phyloP scores from a whole-genome alignment of 2,113 vertebrate species.

The Spermophilus dauricus region DNA sequence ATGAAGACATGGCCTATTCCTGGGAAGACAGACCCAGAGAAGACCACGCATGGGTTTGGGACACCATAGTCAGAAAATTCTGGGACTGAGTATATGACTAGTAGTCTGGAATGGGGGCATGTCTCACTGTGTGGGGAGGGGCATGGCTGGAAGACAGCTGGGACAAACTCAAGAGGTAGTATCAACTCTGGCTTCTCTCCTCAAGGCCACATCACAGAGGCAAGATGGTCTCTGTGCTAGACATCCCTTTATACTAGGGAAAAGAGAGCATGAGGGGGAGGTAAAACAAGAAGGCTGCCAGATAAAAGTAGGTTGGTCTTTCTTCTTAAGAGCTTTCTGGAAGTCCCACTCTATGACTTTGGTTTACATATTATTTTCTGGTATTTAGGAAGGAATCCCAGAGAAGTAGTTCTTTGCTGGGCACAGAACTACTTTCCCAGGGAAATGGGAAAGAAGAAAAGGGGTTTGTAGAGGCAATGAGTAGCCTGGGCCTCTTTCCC shows the following conservation, averaged over 20 bases:
- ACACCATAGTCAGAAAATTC: not conserved
- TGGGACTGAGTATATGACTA: not conserved
- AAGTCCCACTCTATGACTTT: not conserved
- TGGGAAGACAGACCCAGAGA: not conserved
- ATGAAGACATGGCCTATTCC: too few species aligned
- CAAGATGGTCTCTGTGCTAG: not conserved
- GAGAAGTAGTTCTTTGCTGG: not conserved
- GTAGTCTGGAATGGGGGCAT: not conserved
- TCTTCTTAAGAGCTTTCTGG: not conserved
- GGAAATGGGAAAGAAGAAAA: not conserved
- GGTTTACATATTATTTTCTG: not conserved
- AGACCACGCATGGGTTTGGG: not conserved
- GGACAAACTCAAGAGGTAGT: not conserved
- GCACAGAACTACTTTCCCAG: not conserved
- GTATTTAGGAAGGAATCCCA: not conserved
- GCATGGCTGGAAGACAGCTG: not conserved
- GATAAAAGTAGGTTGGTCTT: not conserved
- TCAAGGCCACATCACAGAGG: not conserved
- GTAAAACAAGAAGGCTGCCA: too few species aligned
- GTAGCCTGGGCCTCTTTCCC: not conserved
- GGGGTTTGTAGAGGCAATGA: not conserved
- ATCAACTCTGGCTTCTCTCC: not conserved
- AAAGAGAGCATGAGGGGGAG: not conserved
- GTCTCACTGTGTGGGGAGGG: not conserved
- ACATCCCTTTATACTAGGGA: not conserved